Conservation (phyloP, 2,888 invertebrate genomes). For the Cheilosia soror region DNA sequence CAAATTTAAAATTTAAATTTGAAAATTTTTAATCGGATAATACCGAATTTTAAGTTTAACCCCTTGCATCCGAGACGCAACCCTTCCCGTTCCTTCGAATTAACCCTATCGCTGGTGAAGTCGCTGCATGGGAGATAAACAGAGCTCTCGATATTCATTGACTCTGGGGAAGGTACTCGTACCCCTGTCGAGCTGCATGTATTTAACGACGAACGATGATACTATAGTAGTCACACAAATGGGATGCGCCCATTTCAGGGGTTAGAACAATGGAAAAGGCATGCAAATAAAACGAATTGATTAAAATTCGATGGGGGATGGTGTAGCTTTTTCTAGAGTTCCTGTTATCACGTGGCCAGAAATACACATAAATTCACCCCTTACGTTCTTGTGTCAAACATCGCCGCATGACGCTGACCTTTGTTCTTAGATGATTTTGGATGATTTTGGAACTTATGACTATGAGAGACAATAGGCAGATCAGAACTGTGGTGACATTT, state of each 20-base stretch:
- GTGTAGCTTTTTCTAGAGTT: constrained; percentile 9
- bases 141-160: constrained; percentile 59
- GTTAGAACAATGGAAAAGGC: constrained; percentile 62
- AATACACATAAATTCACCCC: constrained; percentile 34
- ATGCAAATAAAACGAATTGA: constrained; percentile 81
- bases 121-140: constrained; percentile 30
- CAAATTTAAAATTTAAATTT: constrained; percentile 68
- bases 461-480: constrained; percentile 10
- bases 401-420: constrained; percentile 25
- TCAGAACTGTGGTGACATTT: constrained; percentile 54
- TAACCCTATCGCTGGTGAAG: constrained; percentile 50
- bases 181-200: constrained; percentile 31
- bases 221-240: constrained; percentile 5
- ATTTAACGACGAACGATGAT: constrained; percentile 25
- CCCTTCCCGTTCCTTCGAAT: constrained; percentile 34
- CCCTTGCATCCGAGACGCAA: constrained; percentile 46
- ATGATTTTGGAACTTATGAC: constrained; percentile 5
- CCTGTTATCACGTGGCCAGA: constrained; percentile 45
- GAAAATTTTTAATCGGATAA: constrained; percentile 69
- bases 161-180: constrained; percentile 35
- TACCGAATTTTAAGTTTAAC: constrained; percentile 59
- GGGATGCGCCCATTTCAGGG: constrained; percentile 16
- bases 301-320: constrained; percentile 82
- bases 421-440: constrained; percentile 18
- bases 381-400: neutral